These are phyloP conservation scores for Psophia crepitans DNA, from an alignment of 2,113 vertebrate species.

Conservation along the genomic window DNA sequence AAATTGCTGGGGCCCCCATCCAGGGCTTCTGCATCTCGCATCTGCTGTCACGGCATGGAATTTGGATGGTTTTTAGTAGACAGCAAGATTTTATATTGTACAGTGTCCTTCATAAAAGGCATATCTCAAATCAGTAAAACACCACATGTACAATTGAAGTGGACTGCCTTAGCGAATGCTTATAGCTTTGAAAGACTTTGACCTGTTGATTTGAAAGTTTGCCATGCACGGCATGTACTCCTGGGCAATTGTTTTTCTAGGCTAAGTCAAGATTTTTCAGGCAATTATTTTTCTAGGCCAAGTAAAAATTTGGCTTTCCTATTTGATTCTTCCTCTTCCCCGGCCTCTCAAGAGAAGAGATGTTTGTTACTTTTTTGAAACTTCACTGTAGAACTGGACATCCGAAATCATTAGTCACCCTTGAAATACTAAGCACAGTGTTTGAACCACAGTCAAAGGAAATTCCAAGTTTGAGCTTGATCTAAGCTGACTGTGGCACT, in stretches of 20 bases:
- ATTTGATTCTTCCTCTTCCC: background rate
- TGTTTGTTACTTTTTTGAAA: background rate
- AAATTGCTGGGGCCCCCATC: background rate
- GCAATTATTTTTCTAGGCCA: background rate
- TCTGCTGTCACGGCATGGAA: background rate
- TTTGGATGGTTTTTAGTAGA: background rate
- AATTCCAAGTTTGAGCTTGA: background rate
- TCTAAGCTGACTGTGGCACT: background rate
- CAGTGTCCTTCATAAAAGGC: background rate
- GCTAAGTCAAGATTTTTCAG: background rate
- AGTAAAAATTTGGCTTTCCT: background rate
- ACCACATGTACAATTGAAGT: background rate
- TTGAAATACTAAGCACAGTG: background rate
- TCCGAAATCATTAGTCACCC: background rate
- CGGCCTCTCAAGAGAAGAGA: background rate
- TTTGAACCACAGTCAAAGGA: background rate
- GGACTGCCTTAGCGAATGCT: background rate
- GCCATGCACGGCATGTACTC: background rate
- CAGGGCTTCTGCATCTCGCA: background rate
- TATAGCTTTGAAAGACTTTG: background rate
- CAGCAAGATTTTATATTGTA: background rate
- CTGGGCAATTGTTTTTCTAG: background rate
- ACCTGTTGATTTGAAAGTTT: background rate
- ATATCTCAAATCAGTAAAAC: background rate
- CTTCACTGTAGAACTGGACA: background rate